Evolutionary conservation across 1,140 invertebrate genomes (phyloP).

Genomic region (Cydia strobilella): DNA sequence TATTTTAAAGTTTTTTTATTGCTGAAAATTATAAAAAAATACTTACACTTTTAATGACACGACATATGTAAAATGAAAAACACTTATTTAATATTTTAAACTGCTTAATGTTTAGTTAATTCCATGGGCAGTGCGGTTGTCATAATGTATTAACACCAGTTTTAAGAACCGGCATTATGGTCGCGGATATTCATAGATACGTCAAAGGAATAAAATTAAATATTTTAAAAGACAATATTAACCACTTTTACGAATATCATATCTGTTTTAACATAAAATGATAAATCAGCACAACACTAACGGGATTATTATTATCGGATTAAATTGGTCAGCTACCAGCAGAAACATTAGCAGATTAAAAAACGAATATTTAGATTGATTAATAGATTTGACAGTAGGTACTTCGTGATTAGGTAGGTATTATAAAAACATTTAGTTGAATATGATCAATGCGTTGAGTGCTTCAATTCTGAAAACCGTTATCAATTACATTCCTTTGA

Average conservation of each 20-base stretch:
- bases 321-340: too few relatives aligned
- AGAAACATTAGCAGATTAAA: too few relatives aligned
- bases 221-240: not conserved
- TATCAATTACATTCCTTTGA: too few relatives aligned
- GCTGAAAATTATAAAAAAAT: constrained; percentile 16
- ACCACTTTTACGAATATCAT: not conserved
- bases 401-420: too few relatives aligned
- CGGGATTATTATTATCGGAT: too few relatives aligned
- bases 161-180: not conserved
- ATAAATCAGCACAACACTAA: too few relatives aligned
- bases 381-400: too few relatives aligned
- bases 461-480: too few relatives aligned
- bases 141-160: not conserved
- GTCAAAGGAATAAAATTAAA: not conserved
- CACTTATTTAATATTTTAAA: not conserved
- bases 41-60: not conserved
- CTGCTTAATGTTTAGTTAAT: constrained; percentile 1
- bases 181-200: not conserved
- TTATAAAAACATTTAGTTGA: too few relatives aligned
- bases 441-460: too few relatives aligned
- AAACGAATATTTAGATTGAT: too few relatives aligned
- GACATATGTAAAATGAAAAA: not conserved
- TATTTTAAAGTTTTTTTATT: not conserved
- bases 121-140: not conserved
- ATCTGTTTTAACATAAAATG: not conserved